Percentiles rank a stretch among this genome's conserved stretches.
These are phyloP conservation scores for Linepithema humile DNA, from an alignment of 1,140 invertebrate species.

Conservation along the genomic window DNA sequence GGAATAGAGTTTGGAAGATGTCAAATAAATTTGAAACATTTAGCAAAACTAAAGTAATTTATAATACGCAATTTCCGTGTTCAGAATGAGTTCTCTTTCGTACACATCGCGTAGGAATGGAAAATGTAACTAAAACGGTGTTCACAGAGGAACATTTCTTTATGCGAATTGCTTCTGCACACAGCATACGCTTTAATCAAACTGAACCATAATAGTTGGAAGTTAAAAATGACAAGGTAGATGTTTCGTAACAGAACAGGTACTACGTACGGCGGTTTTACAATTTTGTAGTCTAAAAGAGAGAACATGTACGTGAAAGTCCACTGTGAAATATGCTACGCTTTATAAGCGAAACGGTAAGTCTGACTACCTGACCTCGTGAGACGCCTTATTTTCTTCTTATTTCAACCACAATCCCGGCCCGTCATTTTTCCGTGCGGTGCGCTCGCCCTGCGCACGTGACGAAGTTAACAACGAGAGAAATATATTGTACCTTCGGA, in stretches of 20 bases:
- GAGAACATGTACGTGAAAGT: slow-evolving; percentile 6
- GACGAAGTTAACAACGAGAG: slow-evolving; percentile 43
- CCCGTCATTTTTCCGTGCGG: slow-evolving; percentile 32
- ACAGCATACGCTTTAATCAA: slow-evolving; percentile 12
- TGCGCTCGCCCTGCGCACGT: slow-evolving; percentile 21
- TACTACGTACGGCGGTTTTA: slow-evolving; percentile 21
- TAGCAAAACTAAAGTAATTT: neutral
- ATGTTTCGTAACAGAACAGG: slow-evolving; percentile 28
- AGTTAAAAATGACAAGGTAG: slow-evolving; percentile 36
- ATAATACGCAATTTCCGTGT: neutral
- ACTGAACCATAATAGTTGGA: neutral
- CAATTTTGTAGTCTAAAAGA: slow-evolving; percentile 1
- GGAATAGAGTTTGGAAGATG: neutral
- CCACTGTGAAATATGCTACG: slow-evolving; percentile 30
- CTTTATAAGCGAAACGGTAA: slow-evolving; percentile 49
- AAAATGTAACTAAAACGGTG: slow-evolving; percentile 6
- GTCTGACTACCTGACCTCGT: slow-evolving; percentile 39
- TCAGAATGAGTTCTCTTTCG: neutral
- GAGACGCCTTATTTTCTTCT: slow-evolving; percentile 47
- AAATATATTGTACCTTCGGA: neutral
- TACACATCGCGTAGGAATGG: neutral
- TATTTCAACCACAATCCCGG: slow-evolving; percentile 56
- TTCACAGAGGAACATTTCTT: neutral
- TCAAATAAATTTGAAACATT: neutral
- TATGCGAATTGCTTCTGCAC: neutral